Conservation (phyloP, 2,113 vertebrate genomes). For the Xiphophorus couchianus region DNA sequence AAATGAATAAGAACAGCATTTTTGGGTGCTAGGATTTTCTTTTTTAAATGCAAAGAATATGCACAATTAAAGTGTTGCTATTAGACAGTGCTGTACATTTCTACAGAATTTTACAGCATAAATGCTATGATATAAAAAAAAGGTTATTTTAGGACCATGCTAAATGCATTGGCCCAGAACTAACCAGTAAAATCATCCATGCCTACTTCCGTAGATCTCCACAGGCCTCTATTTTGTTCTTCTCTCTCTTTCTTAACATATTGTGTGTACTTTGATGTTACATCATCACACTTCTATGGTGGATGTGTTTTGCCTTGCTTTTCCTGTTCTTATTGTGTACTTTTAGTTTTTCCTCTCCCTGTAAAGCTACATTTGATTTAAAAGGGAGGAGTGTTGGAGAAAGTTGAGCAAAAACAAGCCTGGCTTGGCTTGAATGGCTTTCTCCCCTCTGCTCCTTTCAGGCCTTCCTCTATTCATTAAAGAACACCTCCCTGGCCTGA, state of each 20-base stretch:
- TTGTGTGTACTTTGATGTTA: constrained; percentile 23
- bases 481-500: not conserved
- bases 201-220: constrained; percentile 17
- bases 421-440: constrained; percentile 2
- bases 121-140: not conserved
- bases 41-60: not conserved
- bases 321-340: constrained; percentile 26
- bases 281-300: constrained; percentile 7
- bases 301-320: constrained; percentile 26
- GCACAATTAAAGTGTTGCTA: not conserved
- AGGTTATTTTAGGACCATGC: not conserved
- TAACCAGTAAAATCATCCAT: constrained; percentile 9
- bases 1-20: not conserved
- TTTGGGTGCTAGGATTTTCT: not conserved
- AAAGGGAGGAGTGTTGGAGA: constrained; percentile 19
- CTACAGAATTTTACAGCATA: not conserved
- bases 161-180: not conserved
- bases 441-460: constrained; percentile 29
- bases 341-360: not conserved
- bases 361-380: constrained; percentile 14
- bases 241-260: not conserved
- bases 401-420: constrained; percentile 37
- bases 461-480: constrained; percentile 60
- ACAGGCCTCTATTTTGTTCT: no score
- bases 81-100: not conserved